Evolutionary conservation across 2,113 vertebrate species (phyloP).

Genomic region (Pteropus alecto): DNA sequence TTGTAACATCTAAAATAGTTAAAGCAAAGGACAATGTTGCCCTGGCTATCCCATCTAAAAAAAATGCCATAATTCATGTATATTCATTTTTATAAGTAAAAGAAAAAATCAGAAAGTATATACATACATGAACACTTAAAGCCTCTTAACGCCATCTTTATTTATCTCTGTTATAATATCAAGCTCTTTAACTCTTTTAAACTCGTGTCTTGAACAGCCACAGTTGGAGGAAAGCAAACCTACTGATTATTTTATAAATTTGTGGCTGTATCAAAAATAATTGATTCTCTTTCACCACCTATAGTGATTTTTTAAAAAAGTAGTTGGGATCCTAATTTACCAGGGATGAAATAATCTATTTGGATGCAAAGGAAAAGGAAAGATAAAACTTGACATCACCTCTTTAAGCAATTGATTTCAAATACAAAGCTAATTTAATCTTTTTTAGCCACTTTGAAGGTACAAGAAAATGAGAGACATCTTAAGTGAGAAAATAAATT

Average conservation of each 20-base stretch:
- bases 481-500: slow-evolving; percentile 50
- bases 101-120: neutral
- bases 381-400: neutral
- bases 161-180: neutral
- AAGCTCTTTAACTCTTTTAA: neutral
- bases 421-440: slow-evolving; percentile 66
- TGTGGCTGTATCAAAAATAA: neutral
- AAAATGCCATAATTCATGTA: neutral
- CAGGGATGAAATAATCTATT: slow-evolving; percentile 26
- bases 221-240: neutral
- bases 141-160: neutral
- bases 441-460: slow-evolving; percentile 57
- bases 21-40: neutral
- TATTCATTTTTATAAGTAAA: neutral
- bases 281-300: neutral
- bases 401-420: slow-evolving; percentile 62
- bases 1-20: neutral
- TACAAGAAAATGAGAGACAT: slow-evolving; percentile 38
- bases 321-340: neutral
- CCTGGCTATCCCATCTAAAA: neutral
- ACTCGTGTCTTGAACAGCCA: neutral
- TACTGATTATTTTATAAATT: neutral
- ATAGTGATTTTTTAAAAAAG: neutral
- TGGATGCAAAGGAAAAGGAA: slow-evolving; percentile 18
- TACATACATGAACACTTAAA: neutral